phyloP scores from a whole-genome alignment of 2,888 invertebrate genomes.

The Acronicta alni region DNA sequence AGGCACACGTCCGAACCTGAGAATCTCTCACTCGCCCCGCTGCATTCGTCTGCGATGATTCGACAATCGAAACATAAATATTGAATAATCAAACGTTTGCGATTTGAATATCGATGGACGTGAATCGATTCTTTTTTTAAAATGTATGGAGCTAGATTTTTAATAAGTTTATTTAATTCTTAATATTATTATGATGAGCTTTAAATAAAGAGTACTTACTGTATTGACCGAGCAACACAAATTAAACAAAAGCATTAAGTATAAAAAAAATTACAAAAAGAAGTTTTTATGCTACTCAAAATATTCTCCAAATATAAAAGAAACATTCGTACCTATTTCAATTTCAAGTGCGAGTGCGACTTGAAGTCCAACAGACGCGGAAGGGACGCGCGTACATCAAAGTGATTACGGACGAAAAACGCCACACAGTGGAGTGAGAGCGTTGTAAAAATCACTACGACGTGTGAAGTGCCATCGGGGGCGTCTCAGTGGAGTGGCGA shows the following conservation, averaged over 20 bases:
- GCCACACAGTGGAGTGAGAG: slow-evolving; percentile 79
- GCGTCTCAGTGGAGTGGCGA: slow-evolving; percentile 86
- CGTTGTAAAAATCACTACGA: slow-evolving; percentile 88
- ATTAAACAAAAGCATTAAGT: neutral
- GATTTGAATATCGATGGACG: slow-evolving; percentile 43
- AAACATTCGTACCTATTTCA: slow-evolving; percentile 53
- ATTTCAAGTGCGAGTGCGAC: slow-evolving; percentile 50
- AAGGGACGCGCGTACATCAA: slow-evolving; percentile 77
- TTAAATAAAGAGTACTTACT: neutral
- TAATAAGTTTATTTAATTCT: slow-evolving; percentile 1
- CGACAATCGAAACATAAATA: slow-evolving; percentile 78
- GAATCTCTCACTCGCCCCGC: slow-evolving; percentile 77
- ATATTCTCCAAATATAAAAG: slow-evolving; percentile 41
- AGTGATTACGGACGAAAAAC: slow-evolving; percentile 84
- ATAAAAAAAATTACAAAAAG: slow-evolving; percentile 18
- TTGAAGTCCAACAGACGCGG: slow-evolving; percentile 53
- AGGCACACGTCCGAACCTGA: slow-evolving; percentile 73
- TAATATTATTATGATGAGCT: neutral
- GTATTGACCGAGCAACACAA: neutral
- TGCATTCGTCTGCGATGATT: slow-evolving; percentile 71
- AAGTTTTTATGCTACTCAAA: slow-evolving; percentile 18
- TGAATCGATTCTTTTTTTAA: slow-evolving; percentile 19
- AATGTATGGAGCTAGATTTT: neutral
- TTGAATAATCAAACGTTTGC: slow-evolving; percentile 66
- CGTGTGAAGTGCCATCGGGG: slow-evolving; percentile 87